A percentile compares a stretch with the other conserved stretches of the same genome.
These are phyloP conservation scores for Novumbra hubbsi DNA, from an alignment of 2,797 vertebrate species.

Conservation along the genomic window DNA sequence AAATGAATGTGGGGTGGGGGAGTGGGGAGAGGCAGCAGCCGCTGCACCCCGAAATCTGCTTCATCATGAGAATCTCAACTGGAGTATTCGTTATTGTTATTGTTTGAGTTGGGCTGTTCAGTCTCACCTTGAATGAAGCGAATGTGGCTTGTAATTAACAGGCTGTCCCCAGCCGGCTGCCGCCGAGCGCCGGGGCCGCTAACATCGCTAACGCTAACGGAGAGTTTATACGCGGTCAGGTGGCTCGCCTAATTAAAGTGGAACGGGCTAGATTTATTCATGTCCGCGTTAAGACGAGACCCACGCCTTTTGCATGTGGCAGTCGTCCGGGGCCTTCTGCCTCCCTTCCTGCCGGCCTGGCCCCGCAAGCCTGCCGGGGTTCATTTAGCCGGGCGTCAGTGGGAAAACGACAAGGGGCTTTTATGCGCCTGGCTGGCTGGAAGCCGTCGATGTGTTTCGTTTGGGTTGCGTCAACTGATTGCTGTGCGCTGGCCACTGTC, in stretches of 20 bases:
- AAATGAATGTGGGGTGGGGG: slow-evolving; percentile 27
- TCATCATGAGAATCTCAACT: slow-evolving; percentile 52
- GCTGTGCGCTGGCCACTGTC: slow-evolving; percentile 36
- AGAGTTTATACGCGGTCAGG: slow-evolving; percentile 52
- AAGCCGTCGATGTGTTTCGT: slow-evolving; percentile 58
- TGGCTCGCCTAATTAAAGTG: slow-evolving; percentile 68
- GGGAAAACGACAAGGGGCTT: slow-evolving; percentile 54
- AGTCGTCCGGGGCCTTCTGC: slow-evolving; percentile 51
- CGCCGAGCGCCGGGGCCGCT: slow-evolving; percentile 54
- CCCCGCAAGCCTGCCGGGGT: slow-evolving; percentile 46
- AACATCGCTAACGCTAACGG: slow-evolving; percentile 1
- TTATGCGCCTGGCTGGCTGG: slow-evolving; percentile 49
- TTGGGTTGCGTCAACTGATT: slow-evolving; percentile 67
- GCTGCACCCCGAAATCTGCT: slow-evolving; percentile 49
- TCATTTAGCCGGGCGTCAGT: slow-evolving; percentile 62
- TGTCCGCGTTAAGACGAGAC: slow-evolving; percentile 60
- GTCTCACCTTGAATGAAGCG: slow-evolving; percentile 56
- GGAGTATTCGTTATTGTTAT: slow-evolving; percentile 46
- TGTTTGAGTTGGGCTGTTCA: slow-evolving; percentile 39
- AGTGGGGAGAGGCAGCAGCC: slow-evolving; percentile 25
- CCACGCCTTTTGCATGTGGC: slow-evolving; percentile 62
- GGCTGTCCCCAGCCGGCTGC: slow-evolving; percentile 35
- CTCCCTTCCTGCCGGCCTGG: slow-evolving; percentile 5
- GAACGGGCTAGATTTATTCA: slow-evolving; percentile 66
- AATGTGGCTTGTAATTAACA: slow-evolving; percentile 60